Conservation (phyloP, 2,113 vertebrate genomes). For the Phyllopteryx taeniolatus region DNA sequence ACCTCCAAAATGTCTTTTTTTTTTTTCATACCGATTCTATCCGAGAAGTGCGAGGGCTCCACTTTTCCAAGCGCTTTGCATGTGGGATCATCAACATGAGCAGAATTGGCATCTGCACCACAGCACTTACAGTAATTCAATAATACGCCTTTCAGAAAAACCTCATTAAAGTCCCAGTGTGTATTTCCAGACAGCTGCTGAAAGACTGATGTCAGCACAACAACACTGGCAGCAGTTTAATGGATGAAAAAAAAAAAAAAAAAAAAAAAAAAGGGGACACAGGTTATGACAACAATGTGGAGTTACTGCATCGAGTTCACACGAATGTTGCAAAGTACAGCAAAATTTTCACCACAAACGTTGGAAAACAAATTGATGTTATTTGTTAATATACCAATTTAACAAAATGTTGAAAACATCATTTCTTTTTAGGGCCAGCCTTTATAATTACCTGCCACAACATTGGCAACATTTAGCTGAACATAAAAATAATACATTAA, state of each 20-base stretch:
- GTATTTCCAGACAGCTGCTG: slow-evolving; percentile 50
- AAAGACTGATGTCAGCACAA: slow-evolving; percentile 42
- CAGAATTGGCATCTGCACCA: slow-evolving; percentile 48
- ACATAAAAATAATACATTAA: neutral
- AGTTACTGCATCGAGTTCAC: neutral
- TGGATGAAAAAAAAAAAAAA: neutral
- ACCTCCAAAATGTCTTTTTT: slow-evolving; percentile 40
- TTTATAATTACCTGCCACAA: too few species aligned
- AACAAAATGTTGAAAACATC: neutral
- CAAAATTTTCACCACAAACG: too few species aligned
- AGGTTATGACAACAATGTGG: neutral
- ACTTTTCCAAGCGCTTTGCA: slow-evolving; percentile 18
- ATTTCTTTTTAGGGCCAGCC: too few species aligned
- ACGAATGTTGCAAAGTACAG: too few species aligned
- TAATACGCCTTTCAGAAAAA: slow-evolving; percentile 58
- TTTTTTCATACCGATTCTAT: slow-evolving; percentile 1
- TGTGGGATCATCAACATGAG: slow-evolving; percentile 34
- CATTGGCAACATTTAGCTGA: too few species aligned
- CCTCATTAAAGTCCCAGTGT: slow-evolving; percentile 67
- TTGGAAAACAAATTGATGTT: neutral
- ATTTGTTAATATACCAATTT: neutral
- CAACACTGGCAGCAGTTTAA: neutral
- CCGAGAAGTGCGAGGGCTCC: slow-evolving; percentile 14
- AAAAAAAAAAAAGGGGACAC: neutral
- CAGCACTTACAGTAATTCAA: slow-evolving; percentile 73